Base-by-base conservation (phyloP, 2,797 vertebrate genomes). In the Rhyacichthys aspro region DNA sequence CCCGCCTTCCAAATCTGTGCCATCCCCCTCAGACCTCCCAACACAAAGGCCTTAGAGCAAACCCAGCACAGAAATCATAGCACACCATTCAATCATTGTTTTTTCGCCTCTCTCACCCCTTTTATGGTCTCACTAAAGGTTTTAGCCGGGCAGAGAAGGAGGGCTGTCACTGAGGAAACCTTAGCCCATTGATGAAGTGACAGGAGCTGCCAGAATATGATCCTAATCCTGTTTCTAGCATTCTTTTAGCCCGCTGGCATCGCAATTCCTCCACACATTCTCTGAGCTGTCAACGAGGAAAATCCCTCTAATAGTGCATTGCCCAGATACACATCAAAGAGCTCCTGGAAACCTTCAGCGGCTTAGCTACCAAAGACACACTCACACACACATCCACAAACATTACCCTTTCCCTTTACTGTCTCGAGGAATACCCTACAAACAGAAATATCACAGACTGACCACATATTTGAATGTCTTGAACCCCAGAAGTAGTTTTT, bases 141-240 rank as follows among this genome's bases (percentile, higher is more conserved):
- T 93, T 93, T 91, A 90, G 84, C 85, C 14, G 70, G 80, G 89
- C 85, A 86, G 90, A 91, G 92, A 93, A 94, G 93, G 92, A 93
- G 84, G 90, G 85, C 91, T 91, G 93, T 93, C 94, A 93, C 91
- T 91, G 91, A 90, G 93, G 93, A 92, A 95, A 95, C 93, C 91
- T 93, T 90, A 95, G 90, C 91, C 92, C 93, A 96, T 96, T 97
- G 93, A 96, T 91, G 59, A 52, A 86, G 88, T 96, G 95, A 96
- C 95, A 95, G 90, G 79, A 91, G 79, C 93, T 94, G 92, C 94
- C 94, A 95, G 94, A 96, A 97, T 96, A 96, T 95, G 95, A 97
- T 95, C 94, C 94, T 97, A 96, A 97, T 96, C 95, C 95, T 92
- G 91, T 95, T 95, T 93, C 94, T 86, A 95, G 93, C 93, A 95